Base-by-base conservation (phyloP, 1,140 invertebrate genomes). In the Drosophila eugracilis region DNA sequence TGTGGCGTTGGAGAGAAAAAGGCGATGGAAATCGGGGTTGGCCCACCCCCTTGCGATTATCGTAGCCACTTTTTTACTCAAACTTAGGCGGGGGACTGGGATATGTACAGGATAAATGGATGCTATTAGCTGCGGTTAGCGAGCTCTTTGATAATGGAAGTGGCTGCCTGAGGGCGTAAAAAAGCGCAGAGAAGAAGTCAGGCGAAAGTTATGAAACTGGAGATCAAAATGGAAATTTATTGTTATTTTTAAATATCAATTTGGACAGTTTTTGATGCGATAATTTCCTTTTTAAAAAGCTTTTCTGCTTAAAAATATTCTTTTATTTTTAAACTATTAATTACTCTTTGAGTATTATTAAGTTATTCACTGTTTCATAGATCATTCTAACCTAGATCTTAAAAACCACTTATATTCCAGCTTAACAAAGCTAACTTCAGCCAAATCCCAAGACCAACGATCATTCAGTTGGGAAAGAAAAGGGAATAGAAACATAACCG, bases 41-140 rank as follows among this genome's bases (percentile, higher is more conserved):
- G 45, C 22, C 44, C 22, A n/a, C 50, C 47, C 47, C 47, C 17
- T 24, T 15, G 15, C 74, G 74, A 76, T 76, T 76, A 76, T 69
- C 37, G 44, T 28, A 28, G 14, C 32, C 54, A 50, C 26, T 58
- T 71, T 70, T 41, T 71, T 28, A n/a, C 67, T 47, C 32, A 45
- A 24, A 69, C 41, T 41, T 32, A 34, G 66, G 19, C 19, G 24
- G 19, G 1, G 21, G 10, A n/a, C 12, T 34, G 45, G 34, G 7
- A 36, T 34, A 30, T 34, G n/a, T 37, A 19, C n/a, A 22, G 12
- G 7, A 70, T 69, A 67, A 69, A 69, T 69, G 62, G 62, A 52
- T 67, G 63, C 66, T 70, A 73, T 73, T 73, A 73, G 70, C 70
- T 48, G 57, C 36, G 70, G 69, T 74, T 72, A 36, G 26, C 30